Evolutionary conservation across 2,113 vertebrate genomes (phyloP).

Genomic region (Nematolebias whitei): DNA sequence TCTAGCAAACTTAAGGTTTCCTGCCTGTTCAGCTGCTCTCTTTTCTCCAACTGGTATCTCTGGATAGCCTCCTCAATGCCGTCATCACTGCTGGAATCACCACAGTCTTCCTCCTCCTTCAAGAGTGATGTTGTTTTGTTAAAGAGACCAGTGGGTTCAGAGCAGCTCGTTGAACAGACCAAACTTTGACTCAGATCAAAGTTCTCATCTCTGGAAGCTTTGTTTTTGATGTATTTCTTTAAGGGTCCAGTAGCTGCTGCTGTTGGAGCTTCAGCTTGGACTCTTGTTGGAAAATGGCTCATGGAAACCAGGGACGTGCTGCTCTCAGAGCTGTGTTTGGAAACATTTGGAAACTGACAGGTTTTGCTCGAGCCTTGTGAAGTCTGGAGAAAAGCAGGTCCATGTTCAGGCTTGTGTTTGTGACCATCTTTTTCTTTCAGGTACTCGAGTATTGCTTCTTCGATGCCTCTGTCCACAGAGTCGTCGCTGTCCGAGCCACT

Average conservation of each 20-base stretch:
- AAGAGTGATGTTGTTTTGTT: conserved; percentile 31
- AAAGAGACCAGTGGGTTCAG: conserved; percentile 25
- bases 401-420: conserved; percentile 70
- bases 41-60: conserved; percentile 87
- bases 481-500: conserved; percentile 91
- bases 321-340: conserved; percentile 60
- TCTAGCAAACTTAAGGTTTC: conserved; percentile 23
- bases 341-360: conserved; percentile 48
- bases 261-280: conserved; percentile 43
- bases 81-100: conserved; percentile 84
- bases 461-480: conserved; percentile 92
- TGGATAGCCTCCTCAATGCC: conserved; percentile 97
- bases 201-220: conserved; percentile 64
- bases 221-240: conserved; percentile 73
- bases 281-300: conserved; percentile 58
- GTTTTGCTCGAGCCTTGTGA: conserved; percentile 64
- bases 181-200: conserved; percentile 44
- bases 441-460: conserved; percentile 95
- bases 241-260: conserved; percentile 41
- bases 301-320: conserved; percentile 59
- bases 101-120: conserved; percentile 61
- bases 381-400: conserved; percentile 36
- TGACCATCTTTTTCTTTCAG: conserved; percentile 87
- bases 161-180: conserved; percentile 15
- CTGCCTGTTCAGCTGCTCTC: conserved; percentile 64